These are phyloP conservation scores for Glaucopsyche alexis DNA, from an alignment of 2,888 invertebrate genomes.

Conservation along the genomic window DNA sequence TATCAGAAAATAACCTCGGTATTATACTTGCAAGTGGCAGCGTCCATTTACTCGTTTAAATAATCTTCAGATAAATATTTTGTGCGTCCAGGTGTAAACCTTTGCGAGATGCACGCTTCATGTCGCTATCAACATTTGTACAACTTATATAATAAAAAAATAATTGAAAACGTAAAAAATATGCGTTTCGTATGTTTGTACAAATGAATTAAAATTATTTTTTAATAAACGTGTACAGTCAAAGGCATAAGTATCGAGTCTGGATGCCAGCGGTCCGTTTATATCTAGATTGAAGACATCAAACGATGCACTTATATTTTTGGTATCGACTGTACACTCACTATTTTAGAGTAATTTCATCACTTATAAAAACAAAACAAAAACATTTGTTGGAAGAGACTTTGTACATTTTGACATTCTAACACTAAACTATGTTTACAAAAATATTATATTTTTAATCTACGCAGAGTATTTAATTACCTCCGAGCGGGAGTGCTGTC, in stretches of 20 bases:
- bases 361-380: slow-evolving; percentile 12
- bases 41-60: not conserved
- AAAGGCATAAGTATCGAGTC: not conserved
- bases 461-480: slow-evolving; percentile 23
- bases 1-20: not conserved
- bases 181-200: slow-evolving; percentile 6
- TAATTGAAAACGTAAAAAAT: slow-evolving; percentile 9
- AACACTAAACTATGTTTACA: slow-evolving; percentile 24
- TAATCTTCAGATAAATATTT: slow-evolving; percentile 27
- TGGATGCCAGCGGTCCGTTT: not conserved
- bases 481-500: slow-evolving; percentile 3
- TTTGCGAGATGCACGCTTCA: not conserved
- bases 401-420: slow-evolving; percentile 30
- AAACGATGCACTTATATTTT: not conserved
- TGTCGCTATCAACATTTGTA: slow-evolving; percentile 23
- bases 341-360: slow-evolving; percentile 10
- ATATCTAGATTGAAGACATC: not conserved
- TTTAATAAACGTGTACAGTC: not conserved
- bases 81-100: slow-evolving; percentile 8
- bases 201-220: not conserved
- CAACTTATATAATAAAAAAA: slow-evolving; percentile 25
- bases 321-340: not conserved
- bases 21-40: slow-evolving; percentile 6
- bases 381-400: slow-evolving; percentile 30
- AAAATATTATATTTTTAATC: slow-evolving; percentile 22